A percentile compares a stretch with the other conserved stretches of the same genome.
Conservation (phyloP, 2,113 vertebrate genomes). For the Halcyon senegalensis region DNA sequence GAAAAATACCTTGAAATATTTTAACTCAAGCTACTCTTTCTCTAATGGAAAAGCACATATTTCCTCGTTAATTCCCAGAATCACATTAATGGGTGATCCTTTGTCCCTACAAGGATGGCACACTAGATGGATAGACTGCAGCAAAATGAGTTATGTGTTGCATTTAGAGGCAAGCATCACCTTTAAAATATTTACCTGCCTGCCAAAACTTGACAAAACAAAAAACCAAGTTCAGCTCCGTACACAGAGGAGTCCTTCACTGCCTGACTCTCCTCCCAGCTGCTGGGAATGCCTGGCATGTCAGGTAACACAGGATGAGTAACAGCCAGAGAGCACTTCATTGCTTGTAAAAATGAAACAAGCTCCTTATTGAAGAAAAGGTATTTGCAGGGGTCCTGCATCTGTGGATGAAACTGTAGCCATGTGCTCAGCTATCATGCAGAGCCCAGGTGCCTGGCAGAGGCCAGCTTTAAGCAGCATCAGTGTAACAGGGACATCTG, state of each 20-base stretch:
- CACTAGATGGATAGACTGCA: not conserved
- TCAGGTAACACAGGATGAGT: not conserved
- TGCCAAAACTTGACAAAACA: not conserved
- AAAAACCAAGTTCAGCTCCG: not conserved
- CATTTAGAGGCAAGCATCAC: not conserved
- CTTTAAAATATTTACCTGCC: conserved; percentile 2
- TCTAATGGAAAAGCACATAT: not conserved
- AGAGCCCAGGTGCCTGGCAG: not conserved
- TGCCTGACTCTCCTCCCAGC: not conserved
- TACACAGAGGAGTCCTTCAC: not conserved
- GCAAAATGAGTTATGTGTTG: not conserved
- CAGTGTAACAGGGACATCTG: not conserved
- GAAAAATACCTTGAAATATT: not conserved
- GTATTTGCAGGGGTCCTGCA: not conserved
- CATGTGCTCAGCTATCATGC: not conserved
- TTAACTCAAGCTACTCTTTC: not conserved
- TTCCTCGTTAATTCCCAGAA: not conserved
- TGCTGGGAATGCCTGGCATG: not conserved
- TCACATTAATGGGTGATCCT: not conserved
- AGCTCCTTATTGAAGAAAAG: not conserved
- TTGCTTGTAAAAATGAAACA: not conserved
- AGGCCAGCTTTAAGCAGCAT: not conserved
- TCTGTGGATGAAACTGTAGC: accelerated
- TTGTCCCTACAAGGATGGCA: not conserved
- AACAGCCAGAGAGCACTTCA: not conserved